Percentiles rank a stretch among this genome's conserved stretches.
Evolutionary conservation across 2,888 invertebrate genomes (phyloP).

Genomic region (Drosophila lutescens): DNA sequence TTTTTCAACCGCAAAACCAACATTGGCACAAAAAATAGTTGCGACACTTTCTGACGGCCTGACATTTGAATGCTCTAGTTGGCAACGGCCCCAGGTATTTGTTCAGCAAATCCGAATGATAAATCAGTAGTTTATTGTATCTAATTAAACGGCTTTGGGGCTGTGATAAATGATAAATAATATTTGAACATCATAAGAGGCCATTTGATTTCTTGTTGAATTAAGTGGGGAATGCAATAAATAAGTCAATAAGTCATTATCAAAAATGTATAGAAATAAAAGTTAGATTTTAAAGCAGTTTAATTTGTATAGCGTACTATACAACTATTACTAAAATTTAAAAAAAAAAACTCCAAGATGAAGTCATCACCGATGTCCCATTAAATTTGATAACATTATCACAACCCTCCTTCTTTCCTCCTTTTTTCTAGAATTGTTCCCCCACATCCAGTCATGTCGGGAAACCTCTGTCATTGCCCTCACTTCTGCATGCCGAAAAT

Average conservation of each 20-base stretch:
- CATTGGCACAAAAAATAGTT: slow-evolving; percentile 26
- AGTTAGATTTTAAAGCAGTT: too few species aligned
- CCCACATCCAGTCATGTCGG: slow-evolving; percentile 19
- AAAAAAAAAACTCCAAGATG: too few species aligned
- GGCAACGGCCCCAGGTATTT: background rate
- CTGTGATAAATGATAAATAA: background rate
- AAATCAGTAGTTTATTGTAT: slow-evolving; percentile 5
- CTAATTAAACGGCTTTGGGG: background rate
- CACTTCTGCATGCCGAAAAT: slow-evolving; percentile 32
- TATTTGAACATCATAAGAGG: too few species aligned
- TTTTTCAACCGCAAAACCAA: slow-evolving; percentile 60
- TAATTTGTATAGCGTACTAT: too few species aligned
- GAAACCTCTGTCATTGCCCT: slow-evolving; percentile 29
- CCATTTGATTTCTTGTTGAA: background rate
- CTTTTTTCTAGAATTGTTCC: background rate
- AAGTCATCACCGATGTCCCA: slow-evolving; percentile 6
- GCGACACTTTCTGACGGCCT: slow-evolving; percentile 6
- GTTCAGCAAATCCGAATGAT: slow-evolving; percentile 1
- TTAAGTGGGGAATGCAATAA: background rate
- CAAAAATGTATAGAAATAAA: background rate
- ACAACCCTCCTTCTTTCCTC: background rate
- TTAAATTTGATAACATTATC: slow-evolving; percentile 25
- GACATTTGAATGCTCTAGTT: slow-evolving; percentile 32
- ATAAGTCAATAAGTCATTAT: background rate
- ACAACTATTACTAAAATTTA: too few species aligned